phyloP scores from a whole-genome alignment of 2,113 vertebrate genomes.

The Labeo rohita region DNA sequence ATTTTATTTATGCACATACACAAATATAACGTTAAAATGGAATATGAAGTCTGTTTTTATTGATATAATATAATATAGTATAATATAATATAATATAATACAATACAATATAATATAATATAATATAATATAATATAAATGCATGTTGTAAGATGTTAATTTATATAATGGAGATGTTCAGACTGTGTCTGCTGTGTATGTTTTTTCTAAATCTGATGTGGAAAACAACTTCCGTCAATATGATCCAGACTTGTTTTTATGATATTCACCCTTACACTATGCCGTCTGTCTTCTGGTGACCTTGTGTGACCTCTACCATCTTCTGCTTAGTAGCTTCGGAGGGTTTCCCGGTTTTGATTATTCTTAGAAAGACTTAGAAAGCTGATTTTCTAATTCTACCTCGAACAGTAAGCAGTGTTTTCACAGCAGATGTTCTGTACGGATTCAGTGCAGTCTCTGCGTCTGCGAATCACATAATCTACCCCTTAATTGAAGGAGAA shows the following conservation, averaged over 20 bases:
- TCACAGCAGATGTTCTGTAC: constrained; percentile 17
- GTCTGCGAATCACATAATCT: constrained; percentile 28
- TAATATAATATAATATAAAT: no score
- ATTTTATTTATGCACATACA: no score
- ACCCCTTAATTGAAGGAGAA: constrained; percentile 45
- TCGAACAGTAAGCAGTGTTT: background rate
- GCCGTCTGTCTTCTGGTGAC: background rate
- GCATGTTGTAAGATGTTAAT: no score
- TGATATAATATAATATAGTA: no score
- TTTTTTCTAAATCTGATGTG: background rate
- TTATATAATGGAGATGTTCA: background rate
- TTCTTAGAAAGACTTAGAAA: constrained; percentile 8
- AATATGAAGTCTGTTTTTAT: no score
- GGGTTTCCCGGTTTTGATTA: background rate
- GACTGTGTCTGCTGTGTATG: background rate
- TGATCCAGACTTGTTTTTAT: background rate
- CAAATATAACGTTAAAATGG: no score
- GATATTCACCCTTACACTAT: background rate
- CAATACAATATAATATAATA: no score
- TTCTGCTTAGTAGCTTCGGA: background rate
- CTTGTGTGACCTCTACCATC: background rate
- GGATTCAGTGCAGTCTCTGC: background rate
- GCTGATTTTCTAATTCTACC: constrained; percentile 1
- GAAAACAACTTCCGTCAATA: background rate
- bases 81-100: no score